Conservation (phyloP, 2,797 vertebrate genomes). For the Sebastes flavidus region DNA sequence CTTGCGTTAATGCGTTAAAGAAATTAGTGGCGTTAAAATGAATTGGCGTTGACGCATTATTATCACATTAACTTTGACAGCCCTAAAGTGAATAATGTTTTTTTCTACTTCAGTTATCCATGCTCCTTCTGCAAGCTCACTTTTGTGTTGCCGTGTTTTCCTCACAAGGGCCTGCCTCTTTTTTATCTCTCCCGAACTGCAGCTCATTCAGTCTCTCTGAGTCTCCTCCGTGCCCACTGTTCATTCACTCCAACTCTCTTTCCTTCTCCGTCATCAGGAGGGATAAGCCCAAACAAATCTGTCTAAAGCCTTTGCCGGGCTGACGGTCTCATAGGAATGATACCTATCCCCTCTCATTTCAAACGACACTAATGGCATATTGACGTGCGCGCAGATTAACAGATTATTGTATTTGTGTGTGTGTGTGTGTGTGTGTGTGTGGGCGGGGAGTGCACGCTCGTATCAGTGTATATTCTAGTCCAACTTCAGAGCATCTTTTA, state of each 20-base stretch:
- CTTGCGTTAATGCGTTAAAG: too few species aligned
- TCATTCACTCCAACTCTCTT: constrained; percentile 17
- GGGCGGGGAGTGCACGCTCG: constrained; percentile 7
- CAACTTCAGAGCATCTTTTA: constrained; percentile 24
- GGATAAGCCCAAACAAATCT: constrained; percentile 63
- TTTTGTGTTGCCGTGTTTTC: not conserved
- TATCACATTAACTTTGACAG: too few species aligned
- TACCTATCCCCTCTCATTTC: constrained; percentile 57
- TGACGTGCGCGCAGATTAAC: constrained; percentile 61
- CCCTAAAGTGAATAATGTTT: not conserved
- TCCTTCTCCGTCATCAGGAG: constrained; percentile 39
- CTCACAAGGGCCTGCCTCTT: not conserved
- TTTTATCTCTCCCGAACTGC: constrained; percentile 4
- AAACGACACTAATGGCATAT: constrained; percentile 59
- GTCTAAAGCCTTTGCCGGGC: constrained; percentile 51
- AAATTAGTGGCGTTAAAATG: too few species aligned
- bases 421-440: too few species aligned
- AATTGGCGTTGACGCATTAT: too few species aligned
- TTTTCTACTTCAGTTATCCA: not conserved
- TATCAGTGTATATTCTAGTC: constrained; percentile 17
- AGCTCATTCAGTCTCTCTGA: constrained; percentile 1
- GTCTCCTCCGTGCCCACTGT: not conserved
- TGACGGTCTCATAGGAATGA: constrained; percentile 45
- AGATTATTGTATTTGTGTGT: constrained; percentile 46
- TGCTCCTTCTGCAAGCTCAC: not conserved